Evolutionary conservation across 2,888 invertebrate species (phyloP).

Genomic region (Drosophila paranaensis): DNA sequence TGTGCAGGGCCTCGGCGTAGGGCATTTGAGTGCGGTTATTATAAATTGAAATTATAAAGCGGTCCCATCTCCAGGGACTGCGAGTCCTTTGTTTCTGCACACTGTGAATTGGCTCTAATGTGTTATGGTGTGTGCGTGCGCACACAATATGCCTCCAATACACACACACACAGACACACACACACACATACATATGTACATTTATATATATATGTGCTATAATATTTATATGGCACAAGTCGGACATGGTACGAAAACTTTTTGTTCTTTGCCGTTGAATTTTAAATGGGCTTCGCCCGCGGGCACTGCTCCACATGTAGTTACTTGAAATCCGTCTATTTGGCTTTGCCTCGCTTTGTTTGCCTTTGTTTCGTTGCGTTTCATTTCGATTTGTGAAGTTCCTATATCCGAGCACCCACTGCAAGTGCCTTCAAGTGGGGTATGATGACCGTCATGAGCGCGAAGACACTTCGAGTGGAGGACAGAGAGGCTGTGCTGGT

Average conservation of each 20-base stretch:
- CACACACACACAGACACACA: background rate
- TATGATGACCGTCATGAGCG: background rate
- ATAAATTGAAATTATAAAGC: conserved; percentile 7
- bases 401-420: conserved; percentile 1
- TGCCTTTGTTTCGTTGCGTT: conserved; percentile 4
- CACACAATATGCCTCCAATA: background rate
- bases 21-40: background rate
- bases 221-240: conserved; percentile 35
- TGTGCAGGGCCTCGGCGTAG: background rate
- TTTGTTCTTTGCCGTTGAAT: conserved; percentile 45
- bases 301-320: conserved; percentile 50
- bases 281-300: conserved; percentile 53
- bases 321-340: conserved; percentile 59
- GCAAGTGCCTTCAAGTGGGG: background rate
- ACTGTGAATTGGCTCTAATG: background rate
- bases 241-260: conserved; percentile 20
- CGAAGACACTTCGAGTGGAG: background rate
- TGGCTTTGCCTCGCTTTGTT: conserved; percentile 17
- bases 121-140: background rate
- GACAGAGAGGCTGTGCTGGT: background rate
- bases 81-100: background rate
- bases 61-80: background rate
- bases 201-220: background rate
- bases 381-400: conserved; percentile 16
- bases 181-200: background rate